These are phyloP conservation scores for Orycteropus afer DNA, from an alignment of 2,113 vertebrate genomes.

Conservation along the genomic window DNA sequence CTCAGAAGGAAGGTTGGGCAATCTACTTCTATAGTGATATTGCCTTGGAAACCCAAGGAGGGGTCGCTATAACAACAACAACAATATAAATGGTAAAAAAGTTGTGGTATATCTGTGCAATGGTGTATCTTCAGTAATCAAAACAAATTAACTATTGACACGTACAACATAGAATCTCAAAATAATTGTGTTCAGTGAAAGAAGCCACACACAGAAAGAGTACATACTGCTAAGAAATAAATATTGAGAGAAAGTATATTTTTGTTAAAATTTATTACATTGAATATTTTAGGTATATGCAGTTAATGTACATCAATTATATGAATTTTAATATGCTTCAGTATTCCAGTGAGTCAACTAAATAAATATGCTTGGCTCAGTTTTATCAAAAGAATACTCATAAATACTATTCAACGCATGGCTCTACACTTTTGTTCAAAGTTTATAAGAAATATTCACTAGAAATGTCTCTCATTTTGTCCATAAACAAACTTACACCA, in stretches of 20 bases:
- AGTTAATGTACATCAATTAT: not conserved
- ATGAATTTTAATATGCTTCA: not conserved
- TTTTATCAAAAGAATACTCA: not conserved
- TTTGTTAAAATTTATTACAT: not conserved
- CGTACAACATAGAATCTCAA: not conserved
- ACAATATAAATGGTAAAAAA: too few species aligned
- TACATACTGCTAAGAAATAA: not conserved
- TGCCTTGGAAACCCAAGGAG: too few species aligned
- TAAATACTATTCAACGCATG: not conserved
- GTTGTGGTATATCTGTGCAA: not conserved
- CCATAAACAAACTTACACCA: slow-evolving; percentile 66
- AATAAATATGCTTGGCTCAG: not conserved
- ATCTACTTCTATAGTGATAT: too few species aligned
- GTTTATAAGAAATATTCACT: not conserved
- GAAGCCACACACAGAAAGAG: not conserved
- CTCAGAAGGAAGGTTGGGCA: too few species aligned
- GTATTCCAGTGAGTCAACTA: not conserved
- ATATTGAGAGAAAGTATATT: not conserved
- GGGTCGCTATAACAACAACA: too few species aligned
- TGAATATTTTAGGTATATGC: not conserved
- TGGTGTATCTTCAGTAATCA: not conserved
- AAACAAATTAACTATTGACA: not conserved
- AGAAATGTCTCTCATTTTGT: slow-evolving; percentile 45
- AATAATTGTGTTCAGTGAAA: not conserved
- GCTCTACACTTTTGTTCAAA: too few species aligned